Conservation (phyloP, 2,797 vertebrate genomes). For the Caiman crocodilus region DNA sequence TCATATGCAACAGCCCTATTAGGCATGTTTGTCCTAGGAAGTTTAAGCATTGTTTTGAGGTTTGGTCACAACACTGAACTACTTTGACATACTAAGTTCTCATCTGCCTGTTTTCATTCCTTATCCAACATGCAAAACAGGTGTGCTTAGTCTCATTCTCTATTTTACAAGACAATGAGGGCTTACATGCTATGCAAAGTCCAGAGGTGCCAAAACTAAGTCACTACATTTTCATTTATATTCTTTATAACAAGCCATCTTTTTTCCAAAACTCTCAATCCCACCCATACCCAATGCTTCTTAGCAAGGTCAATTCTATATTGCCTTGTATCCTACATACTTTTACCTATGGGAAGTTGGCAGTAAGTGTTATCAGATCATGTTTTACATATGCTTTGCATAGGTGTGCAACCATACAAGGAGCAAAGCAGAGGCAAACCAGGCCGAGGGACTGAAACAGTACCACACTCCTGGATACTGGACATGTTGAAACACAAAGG, state of each 20-base stretch:
- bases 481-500: background rate
- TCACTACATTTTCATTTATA: background rate
- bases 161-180: background rate
- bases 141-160: background rate
- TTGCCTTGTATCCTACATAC: background rate
- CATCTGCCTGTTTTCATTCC: background rate
- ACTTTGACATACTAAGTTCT: slow-evolving; percentile 10
- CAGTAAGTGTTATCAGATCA: background rate
- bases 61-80: background rate
- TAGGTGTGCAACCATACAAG: accelerated
- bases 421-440: slow-evolving; percentile 6
- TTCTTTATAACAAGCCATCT: background rate
- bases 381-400: background rate
- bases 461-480: background rate
- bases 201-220: background rate
- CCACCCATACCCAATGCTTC: background rate
- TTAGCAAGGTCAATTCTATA: background rate
- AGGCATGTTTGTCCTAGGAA: background rate
- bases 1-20: background rate
- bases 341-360: background rate
- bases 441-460: background rate
- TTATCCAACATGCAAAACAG: background rate
- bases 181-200: background rate
- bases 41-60: background rate
- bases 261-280: background rate